These are phyloP conservation scores for Luffia ferchaultella DNA, from an alignment of 2,888 invertebrate genomes.

Conservation along the genomic window DNA sequence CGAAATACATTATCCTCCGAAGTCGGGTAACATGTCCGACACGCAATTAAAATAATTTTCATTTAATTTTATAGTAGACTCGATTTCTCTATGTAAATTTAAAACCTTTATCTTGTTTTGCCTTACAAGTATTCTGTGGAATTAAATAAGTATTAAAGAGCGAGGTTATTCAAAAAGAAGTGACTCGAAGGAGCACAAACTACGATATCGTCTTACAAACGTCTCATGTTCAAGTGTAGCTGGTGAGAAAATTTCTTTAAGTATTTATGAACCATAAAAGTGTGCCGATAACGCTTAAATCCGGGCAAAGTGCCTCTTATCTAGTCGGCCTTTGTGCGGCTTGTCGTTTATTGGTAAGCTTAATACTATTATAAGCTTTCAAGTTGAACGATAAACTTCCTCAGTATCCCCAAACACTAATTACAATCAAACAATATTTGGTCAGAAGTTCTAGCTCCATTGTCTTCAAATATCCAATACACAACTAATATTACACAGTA, in stretches of 20 bases:
- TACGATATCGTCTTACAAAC: neutral
- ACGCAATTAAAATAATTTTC: too few species aligned
- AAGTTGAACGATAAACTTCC: constrained; percentile 19
- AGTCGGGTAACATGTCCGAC: too few species aligned
- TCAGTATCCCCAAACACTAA: neutral
- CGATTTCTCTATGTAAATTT: too few species aligned
- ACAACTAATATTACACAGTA: too few species aligned
- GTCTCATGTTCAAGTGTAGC: neutral
- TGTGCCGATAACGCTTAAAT: constrained; percentile 30
- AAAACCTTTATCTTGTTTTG: too few species aligned
- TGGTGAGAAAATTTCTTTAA: constrained; percentile 22
- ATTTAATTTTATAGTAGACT: too few species aligned
- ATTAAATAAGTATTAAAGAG: too few species aligned
- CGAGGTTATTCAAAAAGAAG: too few species aligned
- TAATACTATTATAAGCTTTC: constrained; percentile 26
- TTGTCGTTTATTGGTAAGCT: constrained; percentile 24
- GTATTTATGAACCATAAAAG: constrained; percentile 42
- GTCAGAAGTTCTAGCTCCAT: too few species aligned
- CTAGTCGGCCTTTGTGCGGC: constrained; percentile 27
- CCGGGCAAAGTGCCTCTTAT: constrained; percentile 28
- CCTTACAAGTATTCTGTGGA: too few species aligned
- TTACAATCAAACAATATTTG: neutral
- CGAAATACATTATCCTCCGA: too few species aligned
- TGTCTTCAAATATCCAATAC: too few species aligned
- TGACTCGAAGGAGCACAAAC: neutral